Conservation (phyloP, 2,113 vertebrate species). For the Passer domesticus region DNA sequence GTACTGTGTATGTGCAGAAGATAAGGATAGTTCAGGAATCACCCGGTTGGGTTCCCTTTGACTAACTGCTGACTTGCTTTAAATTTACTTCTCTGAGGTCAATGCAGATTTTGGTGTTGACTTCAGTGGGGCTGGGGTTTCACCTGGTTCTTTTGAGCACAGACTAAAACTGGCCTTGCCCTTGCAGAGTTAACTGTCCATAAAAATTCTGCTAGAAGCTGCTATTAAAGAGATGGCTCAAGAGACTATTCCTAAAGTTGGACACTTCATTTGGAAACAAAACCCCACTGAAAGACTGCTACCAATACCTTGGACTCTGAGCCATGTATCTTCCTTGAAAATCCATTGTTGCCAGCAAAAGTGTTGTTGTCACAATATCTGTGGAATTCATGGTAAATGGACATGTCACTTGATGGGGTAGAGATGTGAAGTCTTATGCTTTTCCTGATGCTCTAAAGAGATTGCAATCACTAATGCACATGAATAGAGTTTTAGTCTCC, state of each 20-base stretch:
- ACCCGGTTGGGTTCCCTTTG: neutral
- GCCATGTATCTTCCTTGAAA: slow-evolving; percentile 57
- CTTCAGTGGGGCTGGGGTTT: slow-evolving; percentile 19
- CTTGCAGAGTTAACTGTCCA: slow-evolving; percentile 16
- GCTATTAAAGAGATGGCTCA: slow-evolving; percentile 45
- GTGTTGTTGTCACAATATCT: slow-evolving; percentile 26
- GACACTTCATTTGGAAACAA: slow-evolving; percentile 59
- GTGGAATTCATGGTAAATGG: slow-evolving; percentile 42
- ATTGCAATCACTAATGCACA: slow-evolving; percentile 48
- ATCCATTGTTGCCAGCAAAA: slow-evolving; percentile 46
- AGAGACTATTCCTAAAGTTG: slow-evolving; percentile 34
- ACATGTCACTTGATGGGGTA: slow-evolving; percentile 42
- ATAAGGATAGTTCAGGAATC: neutral
- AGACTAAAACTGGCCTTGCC: slow-evolving; percentile 36
- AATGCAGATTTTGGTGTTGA: slow-evolving; percentile 8
- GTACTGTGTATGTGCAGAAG: neutral
- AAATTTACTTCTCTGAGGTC: slow-evolving; percentile 24
- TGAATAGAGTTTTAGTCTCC: slow-evolving; percentile 66
- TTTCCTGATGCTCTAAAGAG: slow-evolving; percentile 36
- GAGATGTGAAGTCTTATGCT: slow-evolving; percentile 56
- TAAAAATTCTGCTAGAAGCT: slow-evolving; percentile 45
- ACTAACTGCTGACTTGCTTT: slow-evolving; percentile 44
- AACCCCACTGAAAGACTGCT: slow-evolving; percentile 33
- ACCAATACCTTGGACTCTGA: slow-evolving; percentile 54
- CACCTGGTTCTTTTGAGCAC: slow-evolving; percentile 14